phyloP scores from a whole-genome alignment of 1,140 invertebrate species.

The Zophobas atratus region DNA sequence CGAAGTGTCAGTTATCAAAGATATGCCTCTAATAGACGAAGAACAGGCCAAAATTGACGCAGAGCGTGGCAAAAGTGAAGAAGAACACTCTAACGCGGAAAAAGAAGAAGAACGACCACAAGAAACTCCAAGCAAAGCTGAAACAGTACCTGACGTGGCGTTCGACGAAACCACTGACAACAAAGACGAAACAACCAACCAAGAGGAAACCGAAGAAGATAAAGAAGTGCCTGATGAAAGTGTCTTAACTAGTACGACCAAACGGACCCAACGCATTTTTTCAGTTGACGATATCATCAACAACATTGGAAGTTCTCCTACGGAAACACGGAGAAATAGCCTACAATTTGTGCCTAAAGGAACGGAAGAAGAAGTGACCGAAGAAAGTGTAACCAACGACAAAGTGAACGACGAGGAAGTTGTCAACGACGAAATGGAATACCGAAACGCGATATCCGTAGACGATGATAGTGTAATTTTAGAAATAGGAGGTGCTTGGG shows the following conservation, averaged over 20 bases:
- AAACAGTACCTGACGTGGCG: too few species aligned
- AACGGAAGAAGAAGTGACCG: not conserved
- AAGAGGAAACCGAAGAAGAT: conserved; percentile 28
- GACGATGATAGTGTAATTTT: conserved; percentile 60
- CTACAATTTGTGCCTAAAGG: conserved; percentile 3
- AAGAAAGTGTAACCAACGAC: too few species aligned
- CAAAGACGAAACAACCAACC: not conserved
- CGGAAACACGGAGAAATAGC: conserved; percentile 22
- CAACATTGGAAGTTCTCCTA: conserved; percentile 55
- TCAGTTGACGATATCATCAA: conserved; percentile 63
- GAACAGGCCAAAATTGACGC: conserved; percentile 20
- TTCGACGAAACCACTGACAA: not conserved
- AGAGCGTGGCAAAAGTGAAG: not conserved
- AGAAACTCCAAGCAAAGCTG: too few species aligned
- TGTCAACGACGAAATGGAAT: conserved; percentile 28
- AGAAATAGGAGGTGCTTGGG: conserved; percentile 62
- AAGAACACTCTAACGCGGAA: not conserved
- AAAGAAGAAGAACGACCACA: not conserved
- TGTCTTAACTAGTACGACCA: conserved; percentile 13
- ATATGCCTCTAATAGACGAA: conserved; percentile 58
- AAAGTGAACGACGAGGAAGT: too few species aligned
- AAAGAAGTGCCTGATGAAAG: conserved; percentile 20
- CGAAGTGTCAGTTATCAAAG: conserved; percentile 45
- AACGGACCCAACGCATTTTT: conserved; percentile 56
- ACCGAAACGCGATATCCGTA: conserved; percentile 51